phyloP scores from a whole-genome alignment of 2,113 vertebrate genomes.

The Thryonomys swinderianus region DNA sequence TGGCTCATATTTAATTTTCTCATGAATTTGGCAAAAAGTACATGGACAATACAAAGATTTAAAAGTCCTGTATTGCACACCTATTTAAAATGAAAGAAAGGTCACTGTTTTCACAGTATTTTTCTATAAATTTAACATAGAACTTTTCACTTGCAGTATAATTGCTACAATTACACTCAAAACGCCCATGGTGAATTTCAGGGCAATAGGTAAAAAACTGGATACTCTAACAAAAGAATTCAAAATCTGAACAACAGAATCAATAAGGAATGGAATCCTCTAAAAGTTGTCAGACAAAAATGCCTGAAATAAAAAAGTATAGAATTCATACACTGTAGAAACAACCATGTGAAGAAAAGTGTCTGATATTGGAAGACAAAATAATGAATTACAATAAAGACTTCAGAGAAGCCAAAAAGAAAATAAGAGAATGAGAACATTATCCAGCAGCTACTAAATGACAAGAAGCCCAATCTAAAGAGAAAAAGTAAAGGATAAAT shows the following conservation, averaged over 20 bases:
- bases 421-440: neutral
- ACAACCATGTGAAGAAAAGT: neutral
- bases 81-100: constrained; percentile 48
- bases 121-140: constrained; percentile 50
- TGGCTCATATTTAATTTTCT: constrained; percentile 48
- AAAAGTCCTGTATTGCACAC: neutral
- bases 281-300: neutral
- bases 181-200: neutral
- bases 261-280: neutral
- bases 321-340: neutral
- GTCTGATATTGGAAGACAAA: neutral
- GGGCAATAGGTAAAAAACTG: neutral
- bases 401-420: neutral
- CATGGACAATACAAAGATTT: constrained; percentile 45
- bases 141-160: constrained; percentile 47
- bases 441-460: neutral
- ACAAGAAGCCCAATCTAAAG: neutral
- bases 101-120: constrained; percentile 47
- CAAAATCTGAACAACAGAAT: neutral
- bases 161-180: neutral
- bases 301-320: neutral
- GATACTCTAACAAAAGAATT: neutral
- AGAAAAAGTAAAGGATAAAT: neutral
- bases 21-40: constrained; percentile 54
- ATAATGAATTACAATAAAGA: neutral